phyloP scores from a whole-genome alignment of 2,888 invertebrate species.

The Callyntrura guangdongensis region DNA sequence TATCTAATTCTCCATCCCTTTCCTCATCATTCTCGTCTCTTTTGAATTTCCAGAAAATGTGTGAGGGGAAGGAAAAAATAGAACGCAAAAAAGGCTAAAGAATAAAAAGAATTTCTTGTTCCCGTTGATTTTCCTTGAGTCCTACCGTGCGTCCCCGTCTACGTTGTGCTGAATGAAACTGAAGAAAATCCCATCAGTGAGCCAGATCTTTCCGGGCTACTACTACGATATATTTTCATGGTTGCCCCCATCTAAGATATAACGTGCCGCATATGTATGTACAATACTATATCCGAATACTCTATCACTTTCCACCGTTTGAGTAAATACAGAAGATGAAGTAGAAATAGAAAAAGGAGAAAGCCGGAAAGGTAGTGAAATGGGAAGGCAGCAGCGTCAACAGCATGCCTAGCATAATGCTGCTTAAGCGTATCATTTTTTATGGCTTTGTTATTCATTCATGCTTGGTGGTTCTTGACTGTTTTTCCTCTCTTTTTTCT shows the following conservation, averaged over 20 bases:
- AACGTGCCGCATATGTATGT: not conserved
- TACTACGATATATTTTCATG: constrained; percentile 38
- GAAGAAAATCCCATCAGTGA: constrained; percentile 71
- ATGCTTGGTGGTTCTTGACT: constrained; percentile 56
- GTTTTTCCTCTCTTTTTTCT: constrained; percentile 50
- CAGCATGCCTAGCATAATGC: constrained; percentile 17
- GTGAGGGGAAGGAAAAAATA: constrained; percentile 14
- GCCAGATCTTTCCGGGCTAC: constrained; percentile 53
- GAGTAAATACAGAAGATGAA: constrained; percentile 25
- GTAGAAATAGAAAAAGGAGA: constrained; percentile 36
- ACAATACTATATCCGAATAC: not conserved
- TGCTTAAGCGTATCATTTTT: constrained; percentile 60
- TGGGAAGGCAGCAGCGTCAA: constrained; percentile 22
- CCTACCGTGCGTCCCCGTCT: not conserved
- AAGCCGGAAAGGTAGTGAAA: constrained; percentile 16
- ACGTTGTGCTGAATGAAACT: constrained; percentile 37
- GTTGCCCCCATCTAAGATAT: constrained; percentile 2
- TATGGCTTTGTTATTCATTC: constrained; percentile 63
- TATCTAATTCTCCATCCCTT: constrained; percentile 67
- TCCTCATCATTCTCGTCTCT: constrained; percentile 40
- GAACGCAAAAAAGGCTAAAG: constrained; percentile 7
- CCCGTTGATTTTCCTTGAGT: constrained; percentile 40
- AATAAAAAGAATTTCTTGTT: constrained; percentile 37
- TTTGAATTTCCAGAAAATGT: constrained; percentile 45
- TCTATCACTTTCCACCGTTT: not conserved